A percentile compares a stretch with the other conserved stretches of the same genome.
Conservation (phyloP, 2,113 vertebrate species). For the Plecturocebus donacophilus region DNA sequence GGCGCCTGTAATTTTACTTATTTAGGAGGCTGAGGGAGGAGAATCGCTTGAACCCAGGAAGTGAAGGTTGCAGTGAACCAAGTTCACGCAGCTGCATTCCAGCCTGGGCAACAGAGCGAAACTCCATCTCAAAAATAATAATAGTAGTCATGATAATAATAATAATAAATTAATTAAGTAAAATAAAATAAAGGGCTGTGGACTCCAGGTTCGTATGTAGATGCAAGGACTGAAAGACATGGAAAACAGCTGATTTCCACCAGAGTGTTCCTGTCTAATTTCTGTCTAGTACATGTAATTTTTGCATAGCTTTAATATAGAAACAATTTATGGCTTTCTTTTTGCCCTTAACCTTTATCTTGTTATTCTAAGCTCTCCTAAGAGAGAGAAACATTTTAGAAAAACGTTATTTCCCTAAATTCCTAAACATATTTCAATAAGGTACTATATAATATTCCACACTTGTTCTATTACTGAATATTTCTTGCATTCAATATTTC, state of each 20-base stretch:
- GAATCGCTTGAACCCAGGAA: too few species aligned
- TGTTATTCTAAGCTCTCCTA: background rate
- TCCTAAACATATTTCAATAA: background rate
- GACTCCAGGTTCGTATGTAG: background rate
- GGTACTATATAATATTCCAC: background rate
- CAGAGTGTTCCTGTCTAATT: background rate
- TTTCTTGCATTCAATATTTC: background rate
- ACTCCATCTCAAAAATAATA: too few species aligned
- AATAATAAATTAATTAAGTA: too few species aligned
- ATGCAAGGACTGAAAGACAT: background rate
- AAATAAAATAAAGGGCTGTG: background rate
- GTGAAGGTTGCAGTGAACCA: too few species aligned
- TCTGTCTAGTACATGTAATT: background rate
- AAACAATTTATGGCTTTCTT: background rate
- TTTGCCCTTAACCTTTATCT: background rate
- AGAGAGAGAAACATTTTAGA: background rate
- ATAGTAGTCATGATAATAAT: too few species aligned
- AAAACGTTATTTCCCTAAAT: conserved; percentile 13
- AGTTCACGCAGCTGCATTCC: too few species aligned
- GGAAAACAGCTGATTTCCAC: background rate
- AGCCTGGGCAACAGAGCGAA: too few species aligned
- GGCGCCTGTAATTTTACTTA: too few species aligned
- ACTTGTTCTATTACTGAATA: background rate
- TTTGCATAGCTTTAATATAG: conserved; percentile 1
- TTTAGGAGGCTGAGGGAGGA: too few species aligned